phyloP scores from a whole-genome alignment of 2,797 vertebrate species.

The Pteropus rufus region DNA sequence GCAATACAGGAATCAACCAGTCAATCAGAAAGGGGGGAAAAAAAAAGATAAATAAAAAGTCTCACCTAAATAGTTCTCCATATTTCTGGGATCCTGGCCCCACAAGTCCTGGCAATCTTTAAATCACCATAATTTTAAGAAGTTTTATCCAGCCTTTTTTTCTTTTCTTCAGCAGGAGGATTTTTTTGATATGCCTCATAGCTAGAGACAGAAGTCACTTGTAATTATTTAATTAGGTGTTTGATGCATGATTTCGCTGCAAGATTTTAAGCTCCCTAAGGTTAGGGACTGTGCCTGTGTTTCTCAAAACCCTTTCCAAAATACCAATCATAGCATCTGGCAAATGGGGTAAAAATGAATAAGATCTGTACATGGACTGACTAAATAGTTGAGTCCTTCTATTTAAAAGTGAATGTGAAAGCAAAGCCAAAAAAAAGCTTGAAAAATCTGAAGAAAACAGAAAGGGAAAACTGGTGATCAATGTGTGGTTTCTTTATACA shows the following conservation, averaged over 20 bases:
- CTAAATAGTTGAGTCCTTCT: neutral
- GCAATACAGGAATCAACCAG: neutral
- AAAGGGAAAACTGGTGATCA: neutral
- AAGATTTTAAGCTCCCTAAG: neutral
- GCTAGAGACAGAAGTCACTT: neutral
- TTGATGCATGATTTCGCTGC: neutral
- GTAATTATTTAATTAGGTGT: slow-evolving; percentile 5
- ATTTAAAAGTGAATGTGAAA: neutral
- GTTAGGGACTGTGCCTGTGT: neutral
- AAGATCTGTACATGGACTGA: neutral
- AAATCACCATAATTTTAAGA: neutral
- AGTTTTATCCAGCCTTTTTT: neutral
- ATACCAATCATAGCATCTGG: neutral
- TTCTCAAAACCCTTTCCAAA: neutral
- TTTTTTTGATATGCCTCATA: neutral
- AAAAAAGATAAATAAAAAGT: neutral
- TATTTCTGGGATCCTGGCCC: neutral
- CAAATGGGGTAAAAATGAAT: neutral
- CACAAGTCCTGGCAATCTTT: neutral
- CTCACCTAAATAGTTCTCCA: neutral
- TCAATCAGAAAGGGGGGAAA: neutral
- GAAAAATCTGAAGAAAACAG: neutral
- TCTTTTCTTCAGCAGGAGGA: neutral
- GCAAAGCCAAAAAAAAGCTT: neutral
- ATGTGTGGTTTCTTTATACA: neutral